Evolutionary conservation across 1,140 invertebrate species (phyloP).

Genomic region (Leptopilina clavipes): DNA sequence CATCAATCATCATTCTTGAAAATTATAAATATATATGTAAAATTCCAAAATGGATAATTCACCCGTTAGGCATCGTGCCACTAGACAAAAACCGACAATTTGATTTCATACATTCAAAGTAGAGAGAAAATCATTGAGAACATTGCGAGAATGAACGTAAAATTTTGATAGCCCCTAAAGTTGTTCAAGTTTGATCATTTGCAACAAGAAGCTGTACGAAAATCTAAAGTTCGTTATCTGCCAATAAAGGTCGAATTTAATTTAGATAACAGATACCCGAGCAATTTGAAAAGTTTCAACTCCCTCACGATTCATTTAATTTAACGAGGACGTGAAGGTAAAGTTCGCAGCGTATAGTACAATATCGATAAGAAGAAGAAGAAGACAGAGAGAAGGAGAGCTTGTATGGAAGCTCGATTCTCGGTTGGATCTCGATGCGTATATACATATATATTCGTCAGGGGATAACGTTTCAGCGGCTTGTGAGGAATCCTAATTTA

Average conservation of each 20-base stretch:
- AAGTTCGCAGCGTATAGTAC: slow-evolving; percentile 19
- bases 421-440: slow-evolving; percentile 1
- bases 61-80: too few species aligned
- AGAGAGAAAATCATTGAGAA: too few species aligned
- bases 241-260: slow-evolving; percentile 25
- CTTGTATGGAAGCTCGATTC: slow-evolving; percentile 11
- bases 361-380: slow-evolving; percentile 26
- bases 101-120: too few species aligned
- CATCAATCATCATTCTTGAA: too few species aligned
- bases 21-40: too few species aligned
- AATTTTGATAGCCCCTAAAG: slow-evolving; percentile 3
- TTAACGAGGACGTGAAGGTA: slow-evolving; percentile 29
- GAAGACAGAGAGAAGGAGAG: background rate
- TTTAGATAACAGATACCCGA: slow-evolving; percentile 26
- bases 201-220: slow-evolving; percentile 1
- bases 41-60: too few species aligned
- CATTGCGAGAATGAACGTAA: background rate
- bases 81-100: too few species aligned
- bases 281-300: slow-evolving; percentile 25
- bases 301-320: slow-evolving; percentile 23
- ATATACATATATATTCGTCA: slow-evolving; percentile 20
- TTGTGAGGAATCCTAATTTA: slow-evolving; percentile 61
- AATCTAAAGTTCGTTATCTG: slow-evolving; percentile 26
- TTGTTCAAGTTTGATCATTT: slow-evolving; percentile 16
- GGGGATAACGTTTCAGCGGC: slow-evolving; percentile 55